These are phyloP conservation scores for Pseudomyrmex flavicornis DNA, from an alignment of 1,140 invertebrate species.

Conservation along the genomic window DNA sequence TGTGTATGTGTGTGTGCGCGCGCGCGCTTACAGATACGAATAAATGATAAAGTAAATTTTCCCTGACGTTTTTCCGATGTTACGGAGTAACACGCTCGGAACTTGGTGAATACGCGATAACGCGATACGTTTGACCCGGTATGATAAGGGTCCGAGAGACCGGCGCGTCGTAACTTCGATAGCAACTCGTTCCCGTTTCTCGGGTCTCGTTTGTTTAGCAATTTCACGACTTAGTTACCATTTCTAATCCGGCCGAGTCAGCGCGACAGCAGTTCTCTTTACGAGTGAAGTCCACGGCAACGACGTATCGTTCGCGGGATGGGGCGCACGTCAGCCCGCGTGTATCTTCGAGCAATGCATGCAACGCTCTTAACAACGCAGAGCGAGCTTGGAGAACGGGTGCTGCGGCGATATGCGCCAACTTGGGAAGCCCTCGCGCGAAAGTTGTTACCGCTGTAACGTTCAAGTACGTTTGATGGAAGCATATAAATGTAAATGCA, in stretches of 20 bases:
- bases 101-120: not conserved
- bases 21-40: not conserved
- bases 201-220: slow-evolving; percentile 68
- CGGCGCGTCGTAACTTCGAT: slow-evolving; percentile 51
- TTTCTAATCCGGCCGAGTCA: slow-evolving; percentile 68
- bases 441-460: slow-evolving; percentile 61
- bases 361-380: not conserved
- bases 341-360: slow-evolving; percentile 36
- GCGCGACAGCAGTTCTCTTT: slow-evolving; percentile 64
- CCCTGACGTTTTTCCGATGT: slow-evolving; percentile 32
- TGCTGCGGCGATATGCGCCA: slow-evolving; percentile 14
- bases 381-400: slow-evolving; percentile 40
- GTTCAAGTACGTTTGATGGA: slow-evolving; percentile 50
- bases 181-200: slow-evolving; percentile 32
- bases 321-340: not conserved
- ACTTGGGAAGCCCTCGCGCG: slow-evolving; percentile 56
- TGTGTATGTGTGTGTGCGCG: no score
- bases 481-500: slow-evolving; percentile 61
- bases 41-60: slow-evolving; percentile 45
- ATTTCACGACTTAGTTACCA: slow-evolving; percentile 70
- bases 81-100: not conserved
- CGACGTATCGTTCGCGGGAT: slow-evolving; percentile 34
- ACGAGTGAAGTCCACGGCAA: slow-evolving; percentile 57
- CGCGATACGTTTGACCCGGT: slow-evolving; percentile 38
- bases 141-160: slow-evolving; percentile 37